A percentile compares a stretch with the other conserved stretches of the same genome.
Conservation (phyloP, 2,113 vertebrate species). For the Centrocercus urophasianus region DNA sequence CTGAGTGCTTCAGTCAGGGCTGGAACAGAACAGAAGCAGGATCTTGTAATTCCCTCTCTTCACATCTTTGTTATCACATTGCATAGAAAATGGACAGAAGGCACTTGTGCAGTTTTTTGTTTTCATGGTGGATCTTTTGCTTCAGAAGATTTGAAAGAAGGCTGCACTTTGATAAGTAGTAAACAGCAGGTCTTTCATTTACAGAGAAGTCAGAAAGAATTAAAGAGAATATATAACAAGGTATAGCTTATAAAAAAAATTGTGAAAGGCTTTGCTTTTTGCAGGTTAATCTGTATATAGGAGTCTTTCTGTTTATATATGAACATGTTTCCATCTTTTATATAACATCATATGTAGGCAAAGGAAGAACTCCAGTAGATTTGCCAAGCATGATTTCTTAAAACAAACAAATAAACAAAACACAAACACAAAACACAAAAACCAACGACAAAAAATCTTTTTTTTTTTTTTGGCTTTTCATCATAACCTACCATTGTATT, state of each 20-base stretch:
- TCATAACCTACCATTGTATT: not conserved
- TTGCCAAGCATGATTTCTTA: not conserved
- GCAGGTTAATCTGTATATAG: not conserved
- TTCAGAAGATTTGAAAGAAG: not conserved
- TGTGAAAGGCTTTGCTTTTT: not conserved
- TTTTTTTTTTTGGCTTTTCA: not conserved
- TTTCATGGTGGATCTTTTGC: not conserved
- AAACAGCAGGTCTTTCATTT: not conserved
- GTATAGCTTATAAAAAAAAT: not conserved
- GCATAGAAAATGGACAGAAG: not conserved
- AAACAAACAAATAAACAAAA: too few species aligned
- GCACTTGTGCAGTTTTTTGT: not conserved
- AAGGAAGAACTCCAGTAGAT: not conserved
- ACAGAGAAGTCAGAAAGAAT: not conserved
- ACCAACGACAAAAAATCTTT: rapidly evolving
- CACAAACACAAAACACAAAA: too few species aligned
- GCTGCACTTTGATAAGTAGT: not conserved
- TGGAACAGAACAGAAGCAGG: not conserved
- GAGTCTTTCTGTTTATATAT: not conserved
- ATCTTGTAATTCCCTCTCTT: not conserved
- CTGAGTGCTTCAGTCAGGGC: not conserved
- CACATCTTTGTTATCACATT: not conserved
- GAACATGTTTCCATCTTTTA: not conserved
- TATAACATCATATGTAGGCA: rapidly evolving
- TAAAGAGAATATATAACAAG: not conserved